These are phyloP conservation scores for Arctocebus calabarensis DNA, from an alignment of 2,797 vertebrate species.

Conservation along the genomic window DNA sequence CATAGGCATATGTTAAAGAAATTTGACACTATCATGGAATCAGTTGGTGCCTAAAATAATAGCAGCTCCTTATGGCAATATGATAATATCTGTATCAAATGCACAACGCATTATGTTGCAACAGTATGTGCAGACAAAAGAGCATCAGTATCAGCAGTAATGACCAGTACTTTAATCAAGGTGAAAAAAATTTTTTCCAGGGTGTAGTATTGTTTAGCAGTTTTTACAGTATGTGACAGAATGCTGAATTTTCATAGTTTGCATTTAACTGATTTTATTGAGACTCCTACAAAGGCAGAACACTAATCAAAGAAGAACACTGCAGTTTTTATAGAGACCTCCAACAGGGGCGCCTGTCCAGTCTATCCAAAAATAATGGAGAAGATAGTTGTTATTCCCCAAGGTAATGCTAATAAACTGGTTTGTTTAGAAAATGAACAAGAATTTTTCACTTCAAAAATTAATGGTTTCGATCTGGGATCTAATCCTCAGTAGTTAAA, in stretches of 20 bases:
- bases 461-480: not conserved
- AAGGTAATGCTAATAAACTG: not conserved
- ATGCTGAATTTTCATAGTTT: constrained; percentile 57
- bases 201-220: not conserved
- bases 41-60: constrained; percentile 90
- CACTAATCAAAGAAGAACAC: not conserved
- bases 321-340: not conserved
- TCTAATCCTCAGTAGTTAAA: not conserved
- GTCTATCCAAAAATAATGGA: not conserved
- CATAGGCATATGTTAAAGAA: constrained; percentile 92
- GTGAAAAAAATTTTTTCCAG: constrained; percentile 63
- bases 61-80: constrained; percentile 90
- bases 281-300: not conserved
- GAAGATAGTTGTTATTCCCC: constrained; percentile 8
- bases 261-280: constrained; percentile 25
- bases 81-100: constrained; percentile 88
- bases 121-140: constrained; percentile 87
- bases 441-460: constrained; percentile 31
- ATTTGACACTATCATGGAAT: constrained; percentile 90
- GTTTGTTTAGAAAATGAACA: not conserved
- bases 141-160: constrained; percentile 76
- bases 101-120: constrained; percentile 87
- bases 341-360: not conserved
- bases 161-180: constrained; percentile 73
- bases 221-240: constrained; percentile 1